phyloP scores from a whole-genome alignment of 1,140 invertebrate species.

The Diabrotica virgifera region DNA sequence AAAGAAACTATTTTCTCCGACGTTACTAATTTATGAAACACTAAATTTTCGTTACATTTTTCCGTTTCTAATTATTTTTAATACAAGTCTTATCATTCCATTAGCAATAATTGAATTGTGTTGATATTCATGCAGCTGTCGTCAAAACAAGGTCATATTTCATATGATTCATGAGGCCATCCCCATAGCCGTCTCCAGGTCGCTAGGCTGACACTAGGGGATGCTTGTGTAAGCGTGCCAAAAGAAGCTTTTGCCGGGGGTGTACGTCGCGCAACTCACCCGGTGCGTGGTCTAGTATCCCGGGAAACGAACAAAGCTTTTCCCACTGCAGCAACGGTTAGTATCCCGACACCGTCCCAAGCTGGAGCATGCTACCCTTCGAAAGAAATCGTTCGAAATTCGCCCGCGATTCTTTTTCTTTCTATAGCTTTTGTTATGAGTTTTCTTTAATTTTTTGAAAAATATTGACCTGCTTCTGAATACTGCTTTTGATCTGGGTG shows the following conservation, averaged over 20 bases:
- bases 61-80: too few relatives aligned
- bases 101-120: too few relatives aligned
- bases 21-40: too few relatives aligned
- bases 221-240: neutral
- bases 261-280: constrained; percentile 8
- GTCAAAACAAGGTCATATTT: too few relatives aligned
- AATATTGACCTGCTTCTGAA: too few relatives aligned
- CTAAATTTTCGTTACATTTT: too few relatives aligned
- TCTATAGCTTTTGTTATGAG: neutral
- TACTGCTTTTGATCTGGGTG: neutral
- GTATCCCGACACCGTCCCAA: constrained; percentile 11
- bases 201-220: neutral
- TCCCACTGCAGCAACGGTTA: constrained; percentile 12
- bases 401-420: neutral
- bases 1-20: too few relatives aligned
- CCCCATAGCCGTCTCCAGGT: too few relatives aligned
- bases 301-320: constrained; percentile 20
- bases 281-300: constrained; percentile 11
- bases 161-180: too few relatives aligned
- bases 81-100: too few relatives aligned
- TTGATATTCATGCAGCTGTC: too few relatives aligned
- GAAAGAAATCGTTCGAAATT: neutral
- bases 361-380: constrained; percentile 8
- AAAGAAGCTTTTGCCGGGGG: neutral
- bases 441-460: neutral